Evolutionary conservation across 2,113 vertebrate genomes (phyloP).

Genomic region (Opisthocomus hoazin): DNA sequence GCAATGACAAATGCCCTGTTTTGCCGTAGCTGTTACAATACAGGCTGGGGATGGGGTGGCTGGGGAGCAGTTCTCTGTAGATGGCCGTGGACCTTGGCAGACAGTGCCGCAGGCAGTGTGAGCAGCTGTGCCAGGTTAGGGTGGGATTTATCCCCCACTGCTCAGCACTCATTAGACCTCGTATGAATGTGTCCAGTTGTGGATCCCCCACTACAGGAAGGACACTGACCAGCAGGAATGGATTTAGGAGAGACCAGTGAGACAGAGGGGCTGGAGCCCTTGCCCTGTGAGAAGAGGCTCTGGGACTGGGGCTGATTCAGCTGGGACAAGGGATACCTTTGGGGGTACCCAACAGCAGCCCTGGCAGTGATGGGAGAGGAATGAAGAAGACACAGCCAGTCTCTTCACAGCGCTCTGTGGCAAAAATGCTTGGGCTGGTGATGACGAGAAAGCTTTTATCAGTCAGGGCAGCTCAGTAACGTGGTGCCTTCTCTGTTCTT

Average conservation of each 20-base stretch:
- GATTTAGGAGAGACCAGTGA: not conserved
- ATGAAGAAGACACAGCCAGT: not conserved
- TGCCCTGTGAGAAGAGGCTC: not conserved
- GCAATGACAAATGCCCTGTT: not conserved
- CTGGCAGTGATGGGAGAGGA: fast-evolving
- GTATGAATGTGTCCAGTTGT: not conserved
- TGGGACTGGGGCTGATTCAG: not conserved
- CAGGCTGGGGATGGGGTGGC: not conserved
- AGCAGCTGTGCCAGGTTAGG: not conserved
- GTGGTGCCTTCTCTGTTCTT: not conserved
- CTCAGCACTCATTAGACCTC: not conserved
- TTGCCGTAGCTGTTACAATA: not conserved
- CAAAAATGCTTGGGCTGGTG: not conserved
- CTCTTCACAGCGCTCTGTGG: not conserved
- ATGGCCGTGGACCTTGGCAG: not conserved
- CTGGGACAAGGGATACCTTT: not conserved
- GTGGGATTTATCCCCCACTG: not conserved
- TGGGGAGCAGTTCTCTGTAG: not conserved
- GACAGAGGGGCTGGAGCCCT: not conserved
- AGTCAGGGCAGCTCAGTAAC: not conserved
- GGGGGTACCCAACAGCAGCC: not conserved
- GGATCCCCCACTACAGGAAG: not conserved
- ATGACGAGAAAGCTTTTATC: not conserved
- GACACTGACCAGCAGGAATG: not conserved
- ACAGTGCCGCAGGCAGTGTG: not conserved